A percentile compares a stretch with the other conserved stretches of the same genome.
Conservation (phyloP, 2,888 invertebrate genomes). For the Pardosa pseudoannulata region DNA sequence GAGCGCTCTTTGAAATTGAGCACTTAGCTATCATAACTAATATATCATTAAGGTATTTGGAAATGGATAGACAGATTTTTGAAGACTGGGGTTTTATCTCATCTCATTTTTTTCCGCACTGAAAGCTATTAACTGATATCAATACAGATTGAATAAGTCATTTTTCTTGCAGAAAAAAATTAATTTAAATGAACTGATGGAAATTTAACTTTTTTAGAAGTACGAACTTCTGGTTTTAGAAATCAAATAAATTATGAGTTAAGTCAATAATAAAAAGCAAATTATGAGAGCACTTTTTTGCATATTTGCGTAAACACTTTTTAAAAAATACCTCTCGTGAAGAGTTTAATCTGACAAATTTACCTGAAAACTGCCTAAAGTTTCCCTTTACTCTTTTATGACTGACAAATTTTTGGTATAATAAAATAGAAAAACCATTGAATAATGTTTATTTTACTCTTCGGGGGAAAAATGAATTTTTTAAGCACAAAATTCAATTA, state of each 20-base stretch:
- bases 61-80: conserved; percentile 2
- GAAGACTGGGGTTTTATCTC: neutral
- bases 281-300: neutral
- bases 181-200: neutral
- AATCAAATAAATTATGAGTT: neutral
- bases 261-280: neutral
- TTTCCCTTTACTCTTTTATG: too few species aligned
- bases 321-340: too few species aligned
- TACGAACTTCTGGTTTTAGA: neutral
- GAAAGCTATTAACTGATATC: conserved; percentile 3
- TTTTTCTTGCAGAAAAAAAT: neutral
- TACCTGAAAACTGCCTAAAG: too few species aligned
- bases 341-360: too few species aligned
- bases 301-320: too few species aligned
- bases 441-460: too few species aligned
- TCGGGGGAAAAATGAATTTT: too few species aligned
- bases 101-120: neutral
- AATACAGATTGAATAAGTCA: neutral
- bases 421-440: too few species aligned
- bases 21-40: conserved; percentile 19
- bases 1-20: conserved; percentile 12
- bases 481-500: too few species aligned
- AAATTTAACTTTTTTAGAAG: neutral
- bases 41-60: conserved; percentile 11
- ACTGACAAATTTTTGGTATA: too few species aligned